Evolutionary conservation across 2,113 vertebrate genomes (phyloP), one percentile per base, ranked within the genome.

Genomic region (Bos taurus): DNA sequence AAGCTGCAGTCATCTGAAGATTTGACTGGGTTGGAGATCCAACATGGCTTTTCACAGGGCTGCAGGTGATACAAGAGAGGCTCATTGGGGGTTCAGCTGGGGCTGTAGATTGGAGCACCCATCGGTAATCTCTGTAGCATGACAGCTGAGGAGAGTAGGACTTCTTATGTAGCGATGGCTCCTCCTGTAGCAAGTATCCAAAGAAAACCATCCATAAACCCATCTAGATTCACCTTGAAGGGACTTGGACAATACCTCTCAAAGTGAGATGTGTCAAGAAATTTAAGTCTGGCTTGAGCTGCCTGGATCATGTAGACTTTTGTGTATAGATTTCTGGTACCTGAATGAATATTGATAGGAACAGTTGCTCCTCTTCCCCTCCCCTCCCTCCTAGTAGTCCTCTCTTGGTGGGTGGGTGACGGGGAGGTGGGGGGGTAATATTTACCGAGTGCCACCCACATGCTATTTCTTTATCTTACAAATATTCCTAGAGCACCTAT

Each of bases 41-140:
- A 59, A 52, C 21, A 15, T 48, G 52, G 81, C 30, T 30, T 9
- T 80, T 25, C 10, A 23, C 6, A 14, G 16, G 8, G n/a, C 85
- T 71, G 3, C 13, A 2, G 33, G 10, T 11, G 71, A 56, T 30
- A 59, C 14, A 1, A 8, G 7, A 25, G 3, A 33, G 2, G 0
- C 10, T 78, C 2, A 17, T 5, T 19, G n/a, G 43, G 43, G 12
- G 13, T 16, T 48, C 33, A 13, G 30, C 59, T 46, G 15, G 10
- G 48, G 62, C 74, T 56, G 6, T 40, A 59, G 12, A 36, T 13
- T 28, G 19, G 6, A 23, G 9, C 48, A 57, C 14, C 14, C 12
- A 30, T 33, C 17, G 1, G 21, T 16, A 25, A 43, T 15, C 59
- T 60, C 57, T 60, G 26, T 21, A 30, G 21, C 23, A 43, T 7